Percentiles rank a stretch among this genome's conserved stretches.
Evolutionary conservation across 1,140 invertebrate genomes (phyloP).

Genomic region (Apis florea): DNA sequence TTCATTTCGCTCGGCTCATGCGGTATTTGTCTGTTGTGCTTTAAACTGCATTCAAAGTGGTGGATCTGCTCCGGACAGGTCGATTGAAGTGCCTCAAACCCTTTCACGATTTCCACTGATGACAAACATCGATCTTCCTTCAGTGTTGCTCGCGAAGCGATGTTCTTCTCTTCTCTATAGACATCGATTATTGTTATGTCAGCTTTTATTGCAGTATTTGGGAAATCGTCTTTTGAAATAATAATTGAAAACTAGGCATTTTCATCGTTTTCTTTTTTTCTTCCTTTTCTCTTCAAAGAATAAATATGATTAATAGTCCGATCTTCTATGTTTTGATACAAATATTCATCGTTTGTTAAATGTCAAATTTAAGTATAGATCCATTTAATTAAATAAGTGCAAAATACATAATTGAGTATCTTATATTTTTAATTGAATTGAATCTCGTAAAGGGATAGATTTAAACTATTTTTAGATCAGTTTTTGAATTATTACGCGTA

Average conservation of each 20-base stretch:
- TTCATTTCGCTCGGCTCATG: slow-evolving; percentile 32
- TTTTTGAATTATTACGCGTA: too few relatives aligned
- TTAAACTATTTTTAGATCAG: too few relatives aligned
- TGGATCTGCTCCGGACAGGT: slow-evolving; percentile 28
- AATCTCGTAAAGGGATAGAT: too few relatives aligned
- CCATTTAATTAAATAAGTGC: too few relatives aligned
- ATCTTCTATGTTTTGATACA: too few relatives aligned
- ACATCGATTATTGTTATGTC: slow-evolving; percentile 9
- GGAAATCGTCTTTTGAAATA: background rate
- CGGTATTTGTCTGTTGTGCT: slow-evolving; percentile 26
- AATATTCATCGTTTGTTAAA: too few relatives aligned
- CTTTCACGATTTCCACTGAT: slow-evolving; percentile 30
- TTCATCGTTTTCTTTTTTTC: fast-evolving
- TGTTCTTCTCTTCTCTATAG: slow-evolving; percentile 1
- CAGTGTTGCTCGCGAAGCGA: slow-evolving; percentile 12
- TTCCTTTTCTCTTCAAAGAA: background rate
- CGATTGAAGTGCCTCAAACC: slow-evolving; percentile 20
- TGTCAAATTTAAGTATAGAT: too few relatives aligned
- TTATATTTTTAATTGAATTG: too few relatives aligned
- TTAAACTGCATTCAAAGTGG: slow-evolving; percentile 28
- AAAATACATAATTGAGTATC: too few relatives aligned
- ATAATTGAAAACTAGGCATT: background rate
- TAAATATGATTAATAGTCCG: too few relatives aligned
- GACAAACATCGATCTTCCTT: slow-evolving; percentile 34
- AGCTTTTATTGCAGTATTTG: slow-evolving; percentile 5